Evolutionary conservation across 30 jellyfish, hydroid and myxozoan species (phyloP).

Genomic region (Aurelia sp.): DNA sequence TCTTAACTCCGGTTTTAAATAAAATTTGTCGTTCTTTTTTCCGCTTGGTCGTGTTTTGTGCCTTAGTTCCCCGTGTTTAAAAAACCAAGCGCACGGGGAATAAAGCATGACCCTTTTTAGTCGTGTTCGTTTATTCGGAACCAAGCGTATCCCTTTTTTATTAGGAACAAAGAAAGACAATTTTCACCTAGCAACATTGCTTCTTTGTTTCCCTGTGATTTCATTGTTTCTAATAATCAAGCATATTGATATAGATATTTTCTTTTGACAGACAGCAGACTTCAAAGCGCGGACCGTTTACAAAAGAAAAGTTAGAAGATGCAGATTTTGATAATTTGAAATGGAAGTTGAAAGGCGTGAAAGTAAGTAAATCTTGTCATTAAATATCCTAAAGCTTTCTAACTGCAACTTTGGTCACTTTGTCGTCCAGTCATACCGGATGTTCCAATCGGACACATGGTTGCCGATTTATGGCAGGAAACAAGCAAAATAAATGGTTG

Average conservation of each 20-base stretch:
- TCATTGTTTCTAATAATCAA: too few relatives aligned
- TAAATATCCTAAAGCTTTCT: too few relatives aligned
- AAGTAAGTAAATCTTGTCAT: slow-evolving; percentile 18
- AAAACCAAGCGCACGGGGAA: too few relatives aligned
- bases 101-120: too few relatives aligned
- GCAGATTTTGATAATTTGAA: slow-evolving; percentile 52
- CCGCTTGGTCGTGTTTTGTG: background rate
- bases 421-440: background rate
- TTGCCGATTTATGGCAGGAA: too few relatives aligned
- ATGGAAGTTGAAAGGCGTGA: slow-evolving; percentile 48
- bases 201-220: too few relatives aligned
- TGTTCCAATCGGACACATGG: background rate
- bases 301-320: slow-evolving; percentile 32
- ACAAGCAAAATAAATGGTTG: too few relatives aligned
- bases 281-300: slow-evolving; percentile 8
- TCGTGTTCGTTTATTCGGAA: too few relatives aligned
- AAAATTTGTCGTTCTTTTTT: background rate
- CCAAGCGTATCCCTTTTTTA: too few relatives aligned
- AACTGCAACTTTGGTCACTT: background rate
- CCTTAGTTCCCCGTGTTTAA: background rate
- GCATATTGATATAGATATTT: background rate
- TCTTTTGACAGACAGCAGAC: slow-evolving; percentile 5
- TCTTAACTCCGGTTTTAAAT: too few relatives aligned
- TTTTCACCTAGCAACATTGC: too few relatives aligned
- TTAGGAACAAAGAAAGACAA: too few relatives aligned